Evolutionary conservation across 2,888 invertebrate species (phyloP).

Genomic region (Scaptomyza caliginosa): DNA sequence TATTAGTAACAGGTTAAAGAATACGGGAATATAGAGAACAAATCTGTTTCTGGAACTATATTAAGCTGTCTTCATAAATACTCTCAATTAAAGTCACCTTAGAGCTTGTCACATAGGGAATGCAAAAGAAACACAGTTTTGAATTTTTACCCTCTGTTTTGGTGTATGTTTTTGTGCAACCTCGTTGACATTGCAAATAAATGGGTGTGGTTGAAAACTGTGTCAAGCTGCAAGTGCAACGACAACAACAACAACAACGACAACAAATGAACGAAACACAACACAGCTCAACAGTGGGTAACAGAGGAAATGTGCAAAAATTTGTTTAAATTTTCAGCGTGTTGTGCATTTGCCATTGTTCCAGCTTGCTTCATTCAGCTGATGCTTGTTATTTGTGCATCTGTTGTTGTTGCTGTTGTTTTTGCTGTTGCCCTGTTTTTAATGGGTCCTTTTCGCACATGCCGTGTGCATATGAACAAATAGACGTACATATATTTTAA

Average conservation of each 20-base stretch:
- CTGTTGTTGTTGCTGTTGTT: constrained; percentile 14
- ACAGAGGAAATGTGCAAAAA: constrained; percentile 69
- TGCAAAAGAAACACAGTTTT: not conserved
- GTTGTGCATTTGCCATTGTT: constrained; percentile 43
- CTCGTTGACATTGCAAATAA: constrained; percentile 76
- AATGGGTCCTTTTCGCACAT: constrained; percentile 46
- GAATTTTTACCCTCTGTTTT: not conserved
- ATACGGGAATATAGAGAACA: too few relatives aligned
- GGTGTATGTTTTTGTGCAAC: constrained; percentile 6
- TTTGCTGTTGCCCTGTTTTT: constrained; percentile 34
- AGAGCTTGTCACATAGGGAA: not conserved
- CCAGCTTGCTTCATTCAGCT: not conserved
- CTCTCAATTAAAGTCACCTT: not conserved
- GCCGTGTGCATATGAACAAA: constrained; percentile 17
- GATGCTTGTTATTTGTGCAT: not conserved
- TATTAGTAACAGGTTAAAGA: not conserved
- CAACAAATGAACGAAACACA: constrained; percentile 3
- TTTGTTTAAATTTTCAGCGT: constrained; percentile 69
- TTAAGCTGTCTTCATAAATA: not conserved
- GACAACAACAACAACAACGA: constrained; percentile 32
- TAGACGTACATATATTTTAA: constrained; percentile 41
- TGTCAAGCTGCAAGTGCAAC: constrained; percentile 75
- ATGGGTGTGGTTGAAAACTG: constrained; percentile 74
- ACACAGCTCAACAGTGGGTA: constrained; percentile 10
- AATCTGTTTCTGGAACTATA: too few relatives aligned